These are phyloP conservation scores for Lagopus leucura DNA, from an alignment of 2,113 vertebrate species.

Conservation along the genomic window DNA sequence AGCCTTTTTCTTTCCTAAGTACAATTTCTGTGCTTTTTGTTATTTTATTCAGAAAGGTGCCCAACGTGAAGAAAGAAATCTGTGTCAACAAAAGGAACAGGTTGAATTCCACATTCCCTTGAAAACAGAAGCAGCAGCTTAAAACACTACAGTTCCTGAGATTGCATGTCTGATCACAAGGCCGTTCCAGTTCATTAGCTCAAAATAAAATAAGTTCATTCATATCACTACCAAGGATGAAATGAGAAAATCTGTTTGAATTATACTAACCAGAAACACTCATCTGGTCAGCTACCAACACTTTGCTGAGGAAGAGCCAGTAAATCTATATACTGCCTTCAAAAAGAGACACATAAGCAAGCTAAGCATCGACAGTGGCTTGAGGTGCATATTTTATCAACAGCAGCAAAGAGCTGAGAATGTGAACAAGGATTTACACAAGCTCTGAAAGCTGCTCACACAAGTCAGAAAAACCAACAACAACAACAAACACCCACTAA, in stretches of 20 bases:
- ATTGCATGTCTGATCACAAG: not conserved
- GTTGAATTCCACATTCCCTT: not conserved
- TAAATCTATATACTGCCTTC: not conserved
- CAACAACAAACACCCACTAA: not conserved
- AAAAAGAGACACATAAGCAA: not conserved
- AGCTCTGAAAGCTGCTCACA: not conserved
- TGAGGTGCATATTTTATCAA: not conserved
- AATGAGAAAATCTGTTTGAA: not conserved
- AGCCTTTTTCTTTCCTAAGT: not conserved
- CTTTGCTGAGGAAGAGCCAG: not conserved
- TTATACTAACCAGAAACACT: not conserved
- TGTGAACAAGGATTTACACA: not conserved
- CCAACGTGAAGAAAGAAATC: not conserved
- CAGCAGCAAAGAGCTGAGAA: not conserved
- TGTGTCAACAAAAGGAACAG: not conserved
- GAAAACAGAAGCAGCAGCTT: not conserved
- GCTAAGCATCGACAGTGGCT: not conserved
- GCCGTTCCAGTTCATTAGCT: not conserved
- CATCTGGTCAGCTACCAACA: not conserved
- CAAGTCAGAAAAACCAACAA: not conserved
- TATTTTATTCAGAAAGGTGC: not conserved
- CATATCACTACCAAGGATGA: not conserved
- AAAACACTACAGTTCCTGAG: not conserved
- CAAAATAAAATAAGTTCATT: not conserved
- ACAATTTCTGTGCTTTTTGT: not conserved